phyloP scores from a whole-genome alignment of 1,140 invertebrate species.

The Zaprionus ghesquierei region DNA sequence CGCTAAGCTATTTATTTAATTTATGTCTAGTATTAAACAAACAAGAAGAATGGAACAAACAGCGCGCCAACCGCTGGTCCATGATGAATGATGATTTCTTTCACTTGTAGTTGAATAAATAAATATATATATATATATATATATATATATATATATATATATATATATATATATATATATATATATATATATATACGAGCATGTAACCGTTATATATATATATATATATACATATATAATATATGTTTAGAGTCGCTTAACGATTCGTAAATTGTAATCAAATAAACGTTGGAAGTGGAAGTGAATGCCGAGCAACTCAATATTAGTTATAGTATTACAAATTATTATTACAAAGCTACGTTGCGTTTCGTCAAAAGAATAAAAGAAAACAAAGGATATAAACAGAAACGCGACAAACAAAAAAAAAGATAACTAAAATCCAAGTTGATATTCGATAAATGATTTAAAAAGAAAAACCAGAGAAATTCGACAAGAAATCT shows the following conservation, averaged over 20 bases:
- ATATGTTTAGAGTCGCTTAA: conserved; percentile 63
- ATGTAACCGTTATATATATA: no score
- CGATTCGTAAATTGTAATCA: conserved; percentile 73
- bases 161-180: conserved; percentile 9
- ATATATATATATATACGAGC: not conserved
- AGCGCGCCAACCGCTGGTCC: conserved; percentile 58
- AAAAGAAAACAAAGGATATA: not conserved
- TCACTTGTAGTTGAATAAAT: conserved; percentile 57
- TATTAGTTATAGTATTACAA: conserved; percentile 77
- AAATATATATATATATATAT: conserved; percentile 38
- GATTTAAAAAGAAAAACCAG: conserved; percentile 10
- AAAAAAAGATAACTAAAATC: conserved; percentile 14
- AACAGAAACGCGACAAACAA: conserved; percentile 18
- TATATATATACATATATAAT: conserved; percentile 38
- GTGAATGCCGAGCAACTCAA: conserved; percentile 79
- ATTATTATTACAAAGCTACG: conserved; percentile 62
- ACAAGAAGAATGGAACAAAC: conserved; percentile 26
- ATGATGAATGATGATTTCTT: conserved; percentile 61
- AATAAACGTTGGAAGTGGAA: conserved; percentile 58
- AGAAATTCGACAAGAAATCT: conserved; percentile 38
- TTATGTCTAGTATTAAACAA: conserved; percentile 75
- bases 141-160: not conserved
- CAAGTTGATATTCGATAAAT: conserved; percentile 68
- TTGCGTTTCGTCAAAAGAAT: conserved; percentile 27
- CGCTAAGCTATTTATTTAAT: conserved; percentile 80